Evolutionary conservation across 64 coral and sea anemone species (phyloP).

Genomic region (Acropora tenuis): DNA sequence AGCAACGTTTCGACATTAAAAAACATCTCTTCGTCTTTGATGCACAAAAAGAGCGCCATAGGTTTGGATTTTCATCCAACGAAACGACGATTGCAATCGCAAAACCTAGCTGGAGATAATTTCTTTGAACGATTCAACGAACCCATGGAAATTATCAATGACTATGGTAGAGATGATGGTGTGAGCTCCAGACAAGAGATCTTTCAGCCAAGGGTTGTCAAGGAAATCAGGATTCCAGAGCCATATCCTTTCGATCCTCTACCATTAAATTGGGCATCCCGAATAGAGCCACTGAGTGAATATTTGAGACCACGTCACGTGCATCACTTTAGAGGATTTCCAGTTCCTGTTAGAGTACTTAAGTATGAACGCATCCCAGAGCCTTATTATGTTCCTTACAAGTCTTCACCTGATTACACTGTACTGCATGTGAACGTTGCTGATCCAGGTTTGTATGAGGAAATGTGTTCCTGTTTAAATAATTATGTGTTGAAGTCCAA

Average conservation of each 20-base stretch:
- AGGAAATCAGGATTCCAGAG: neutral
- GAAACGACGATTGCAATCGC: constrained; percentile 9
- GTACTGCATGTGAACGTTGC: constrained; percentile 49
- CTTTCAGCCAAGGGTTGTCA: neutral
- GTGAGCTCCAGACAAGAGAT: constrained; percentile 8
- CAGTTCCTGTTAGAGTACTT: constrained; percentile 9
- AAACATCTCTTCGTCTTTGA: neutral
- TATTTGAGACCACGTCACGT: constrained; percentile 34
- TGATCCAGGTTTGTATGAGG: constrained; percentile 47
- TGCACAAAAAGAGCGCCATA: neutral
- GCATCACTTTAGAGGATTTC: constrained; percentile 41
- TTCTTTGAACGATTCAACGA: neutral
- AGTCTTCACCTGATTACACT: constrained; percentile 10
- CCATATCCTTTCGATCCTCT: constrained; percentile 42
- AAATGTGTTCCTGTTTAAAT: neutral
- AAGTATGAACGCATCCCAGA: constrained; percentile 38
- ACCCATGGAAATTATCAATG: constrained; percentile 8
- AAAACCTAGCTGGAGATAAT: neutral
- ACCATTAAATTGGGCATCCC: neutral
- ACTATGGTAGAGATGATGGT: neutral
- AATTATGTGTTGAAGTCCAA: neutral
- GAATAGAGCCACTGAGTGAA: neutral
- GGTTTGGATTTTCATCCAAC: neutral
- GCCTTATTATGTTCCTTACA: constrained; percentile 67
- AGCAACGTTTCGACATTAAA: neutral